These are phyloP conservation scores for Drosophila nigrodunni DNA, from an alignment of 1,140 invertebrate species.

Conservation along the genomic window DNA sequence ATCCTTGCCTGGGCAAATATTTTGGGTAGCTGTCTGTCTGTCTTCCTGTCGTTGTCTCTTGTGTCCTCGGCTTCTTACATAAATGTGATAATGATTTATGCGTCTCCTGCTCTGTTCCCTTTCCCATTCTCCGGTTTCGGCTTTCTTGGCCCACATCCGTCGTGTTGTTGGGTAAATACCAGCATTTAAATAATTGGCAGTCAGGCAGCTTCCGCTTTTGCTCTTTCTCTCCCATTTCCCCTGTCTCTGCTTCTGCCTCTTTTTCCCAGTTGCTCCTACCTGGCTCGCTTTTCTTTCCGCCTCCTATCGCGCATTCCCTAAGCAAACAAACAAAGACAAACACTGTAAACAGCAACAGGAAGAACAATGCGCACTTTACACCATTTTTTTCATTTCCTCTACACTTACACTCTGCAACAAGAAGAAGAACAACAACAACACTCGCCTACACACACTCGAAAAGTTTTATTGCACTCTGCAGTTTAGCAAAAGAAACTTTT, in stretches of 20 bases:
- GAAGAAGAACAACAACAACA: conserved; percentile 8
- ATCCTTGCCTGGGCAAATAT: conserved; percentile 58
- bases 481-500: conserved; percentile 30
- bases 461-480: conserved; percentile 49
- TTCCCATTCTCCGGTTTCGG: conserved; percentile 16
- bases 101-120: conserved; percentile 23
- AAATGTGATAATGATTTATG: conserved; percentile 82
- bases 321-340: conserved; percentile 74
- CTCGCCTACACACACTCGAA: conserved; percentile 4
- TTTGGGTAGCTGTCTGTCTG: conserved; percentile 36
- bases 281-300: too few species aligned
- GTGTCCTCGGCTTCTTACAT: conserved; percentile 50
- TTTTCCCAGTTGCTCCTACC: neutral
- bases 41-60: conserved; percentile 15
- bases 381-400: conserved; percentile 47
- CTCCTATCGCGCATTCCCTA: conserved; percentile 24
- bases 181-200: conserved; percentile 82
- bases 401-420: conserved; percentile 40
- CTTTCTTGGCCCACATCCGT: conserved; percentile 73
- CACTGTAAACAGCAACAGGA: conserved; percentile 61
- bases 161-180: conserved; percentile 75
- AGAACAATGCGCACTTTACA: conserved; percentile 56
- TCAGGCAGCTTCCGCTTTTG: conserved; percentile 70
- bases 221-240: neutral
- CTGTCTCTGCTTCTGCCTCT: neutral